These are phyloP conservation scores for Sesamia inferens DNA, from an alignment of 2,888 invertebrate species.

Conservation along the genomic window DNA sequence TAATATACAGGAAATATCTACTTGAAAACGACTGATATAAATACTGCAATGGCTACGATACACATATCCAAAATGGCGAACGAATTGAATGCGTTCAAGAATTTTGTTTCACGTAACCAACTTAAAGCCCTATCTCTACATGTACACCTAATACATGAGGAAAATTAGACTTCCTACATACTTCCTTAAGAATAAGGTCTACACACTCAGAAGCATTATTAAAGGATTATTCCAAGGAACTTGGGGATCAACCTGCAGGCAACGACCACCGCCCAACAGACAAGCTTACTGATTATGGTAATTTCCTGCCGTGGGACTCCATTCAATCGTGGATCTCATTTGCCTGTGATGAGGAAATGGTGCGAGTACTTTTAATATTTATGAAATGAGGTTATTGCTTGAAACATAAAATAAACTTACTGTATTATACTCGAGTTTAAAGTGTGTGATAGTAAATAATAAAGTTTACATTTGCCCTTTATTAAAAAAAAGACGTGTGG, in stretches of 20 bases:
- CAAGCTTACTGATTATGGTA: slow-evolving; percentile 57
- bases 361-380: slow-evolving; percentile 30
- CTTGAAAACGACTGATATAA: no score
- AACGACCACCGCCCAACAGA: slow-evolving; percentile 37
- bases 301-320: slow-evolving; percentile 44
- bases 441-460: neutral
- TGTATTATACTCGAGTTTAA: neutral
- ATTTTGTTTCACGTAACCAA: no score
- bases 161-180: neutral
- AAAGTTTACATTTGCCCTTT: no score
- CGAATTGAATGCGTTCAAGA: no score
- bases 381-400: neutral
- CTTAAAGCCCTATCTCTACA: no score
- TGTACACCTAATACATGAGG: neutral
- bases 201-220: slow-evolving; percentile 6
- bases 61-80: no score
- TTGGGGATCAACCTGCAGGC: slow-evolving; percentile 17
- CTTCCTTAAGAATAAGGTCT: neutral
- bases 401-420: neutral
- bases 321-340: slow-evolving; percentile 34
- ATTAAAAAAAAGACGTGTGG: no score
- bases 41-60: no score
- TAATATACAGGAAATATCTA: no score
- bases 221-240: slow-evolving; percentile 24
- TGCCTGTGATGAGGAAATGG: slow-evolving; percentile 2